These are phyloP conservation scores for Egretta garzetta DNA, from an alignment of 2,113 vertebrate genomes.

Conservation along the genomic window DNA sequence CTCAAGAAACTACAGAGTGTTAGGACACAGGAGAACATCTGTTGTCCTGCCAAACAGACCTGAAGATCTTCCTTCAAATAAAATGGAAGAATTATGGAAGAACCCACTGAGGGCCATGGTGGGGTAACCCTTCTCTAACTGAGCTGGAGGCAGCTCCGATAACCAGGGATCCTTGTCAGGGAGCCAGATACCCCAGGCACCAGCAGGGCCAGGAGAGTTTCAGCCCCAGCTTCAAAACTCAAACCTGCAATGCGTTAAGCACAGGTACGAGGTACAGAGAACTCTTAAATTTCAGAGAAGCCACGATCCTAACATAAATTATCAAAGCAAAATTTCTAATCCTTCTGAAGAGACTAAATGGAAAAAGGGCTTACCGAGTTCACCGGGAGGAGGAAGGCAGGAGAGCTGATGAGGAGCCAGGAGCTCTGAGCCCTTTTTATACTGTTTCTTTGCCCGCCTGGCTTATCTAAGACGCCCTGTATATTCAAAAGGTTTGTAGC, in stretches of 20 bases:
- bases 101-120: accelerated
- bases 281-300: neutral
- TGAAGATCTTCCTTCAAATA: neutral
- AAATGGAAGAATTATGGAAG: neutral
- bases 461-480: slow-evolving; percentile 32
- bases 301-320: neutral
- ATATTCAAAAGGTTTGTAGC: neutral
- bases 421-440: slow-evolving; percentile 24
- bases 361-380: slow-evolving; percentile 11
- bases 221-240: neutral
- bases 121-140: neutral
- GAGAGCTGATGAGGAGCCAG: neutral
- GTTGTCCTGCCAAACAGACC: neutral
- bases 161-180: accelerated
- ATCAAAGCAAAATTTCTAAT: neutral
- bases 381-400: neutral
- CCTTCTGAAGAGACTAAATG: neutral
- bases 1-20: accelerated
- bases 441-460: neutral
- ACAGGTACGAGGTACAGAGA: neutral
- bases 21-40: neutral
- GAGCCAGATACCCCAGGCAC: neutral
- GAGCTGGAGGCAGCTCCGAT: neutral
- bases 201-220: neutral
- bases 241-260: neutral